Percentiles rank a stretch among this genome's conserved stretches.
Evolutionary conservation across 2,888 invertebrate genomes (phyloP).

Genomic region (Metellina segmentata): DNA sequence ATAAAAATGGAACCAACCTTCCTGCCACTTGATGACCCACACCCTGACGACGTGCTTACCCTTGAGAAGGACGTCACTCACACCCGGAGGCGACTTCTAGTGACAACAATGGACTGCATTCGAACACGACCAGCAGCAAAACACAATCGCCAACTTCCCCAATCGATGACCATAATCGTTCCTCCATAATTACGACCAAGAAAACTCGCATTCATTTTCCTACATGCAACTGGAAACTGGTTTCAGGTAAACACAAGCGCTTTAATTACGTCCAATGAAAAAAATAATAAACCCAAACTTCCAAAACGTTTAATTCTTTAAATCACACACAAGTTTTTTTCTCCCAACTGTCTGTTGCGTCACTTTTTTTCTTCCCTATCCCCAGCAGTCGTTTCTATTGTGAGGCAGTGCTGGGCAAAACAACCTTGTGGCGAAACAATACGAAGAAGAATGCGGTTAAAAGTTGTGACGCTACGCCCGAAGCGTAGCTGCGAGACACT

Average conservation of each 20-base stretch:
- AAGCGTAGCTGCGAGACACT: constrained; percentile 67
- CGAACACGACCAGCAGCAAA: not conserved
- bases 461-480: constrained; percentile 52
- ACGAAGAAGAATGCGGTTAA: constrained; percentile 74
- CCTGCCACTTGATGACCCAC: not conserved
- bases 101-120: not conserved
- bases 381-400: constrained; percentile 35
- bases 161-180: constrained; percentile 58
- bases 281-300: not conserved
- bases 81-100: not conserved
- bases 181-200: constrained; percentile 41
- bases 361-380: constrained; percentile 6
- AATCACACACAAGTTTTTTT: constrained; percentile 58
- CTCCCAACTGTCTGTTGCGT: constrained; percentile 34
- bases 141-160: constrained; percentile 28
- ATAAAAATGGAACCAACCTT: not conserved
- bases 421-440: constrained; percentile 76
- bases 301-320: constrained; percentile 71
- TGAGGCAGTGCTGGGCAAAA: constrained; percentile 25
- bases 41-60: constrained; percentile 21
- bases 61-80: constrained; percentile 37
- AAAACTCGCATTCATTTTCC: constrained; percentile 35
- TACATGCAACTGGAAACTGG: constrained; percentile 48
- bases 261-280: constrained; percentile 51
- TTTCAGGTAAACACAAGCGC: constrained; percentile 57